These are phyloP conservation scores for Armadillidium nasatum DNA, from an alignment of 1,140 invertebrate species.

Conservation along the genomic window DNA sequence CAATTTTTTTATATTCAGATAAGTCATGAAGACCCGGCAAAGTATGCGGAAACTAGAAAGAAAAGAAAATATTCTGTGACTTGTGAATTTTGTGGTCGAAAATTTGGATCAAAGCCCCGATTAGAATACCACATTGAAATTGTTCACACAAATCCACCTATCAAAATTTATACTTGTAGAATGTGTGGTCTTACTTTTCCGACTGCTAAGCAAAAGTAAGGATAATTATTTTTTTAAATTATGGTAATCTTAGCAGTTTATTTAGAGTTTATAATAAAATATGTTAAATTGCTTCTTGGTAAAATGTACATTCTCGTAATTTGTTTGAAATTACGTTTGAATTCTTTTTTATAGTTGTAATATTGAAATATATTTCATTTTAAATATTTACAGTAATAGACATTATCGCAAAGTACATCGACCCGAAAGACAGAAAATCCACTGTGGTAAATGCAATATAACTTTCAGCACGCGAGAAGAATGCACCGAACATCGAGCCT, in stretches of 20 bases:
- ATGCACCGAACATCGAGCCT: background rate
- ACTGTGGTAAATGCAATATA: background rate
- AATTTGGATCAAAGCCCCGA: background rate
- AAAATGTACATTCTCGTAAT: too few species aligned
- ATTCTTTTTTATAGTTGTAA: too few species aligned
- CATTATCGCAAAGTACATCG: slow-evolving; percentile 3
- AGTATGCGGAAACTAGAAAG: background rate
- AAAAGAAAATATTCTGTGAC: background rate
- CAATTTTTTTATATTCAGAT: background rate
- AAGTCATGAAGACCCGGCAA: background rate
- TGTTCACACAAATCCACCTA: slow-evolving; percentile 6
- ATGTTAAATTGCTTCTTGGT: too few species aligned
- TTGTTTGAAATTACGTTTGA: too few species aligned
- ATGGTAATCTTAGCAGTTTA: too few species aligned
- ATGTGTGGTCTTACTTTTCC: background rate
- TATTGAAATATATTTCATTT: too few species aligned
- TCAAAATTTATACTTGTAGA: slow-evolving; percentile 1
- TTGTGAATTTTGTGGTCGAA: slow-evolving; percentile 2
- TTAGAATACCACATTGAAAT: background rate
- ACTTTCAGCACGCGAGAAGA: background rate
- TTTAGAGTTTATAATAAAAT: too few species aligned
- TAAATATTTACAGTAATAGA: background rate
- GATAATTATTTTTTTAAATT: too few species aligned
- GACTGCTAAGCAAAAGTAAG: background rate
- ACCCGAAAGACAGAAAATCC: background rate